Evolutionary conservation across 2,797 vertebrate genomes (phyloP).

Genomic region (Jordanella pulchra): DNA sequence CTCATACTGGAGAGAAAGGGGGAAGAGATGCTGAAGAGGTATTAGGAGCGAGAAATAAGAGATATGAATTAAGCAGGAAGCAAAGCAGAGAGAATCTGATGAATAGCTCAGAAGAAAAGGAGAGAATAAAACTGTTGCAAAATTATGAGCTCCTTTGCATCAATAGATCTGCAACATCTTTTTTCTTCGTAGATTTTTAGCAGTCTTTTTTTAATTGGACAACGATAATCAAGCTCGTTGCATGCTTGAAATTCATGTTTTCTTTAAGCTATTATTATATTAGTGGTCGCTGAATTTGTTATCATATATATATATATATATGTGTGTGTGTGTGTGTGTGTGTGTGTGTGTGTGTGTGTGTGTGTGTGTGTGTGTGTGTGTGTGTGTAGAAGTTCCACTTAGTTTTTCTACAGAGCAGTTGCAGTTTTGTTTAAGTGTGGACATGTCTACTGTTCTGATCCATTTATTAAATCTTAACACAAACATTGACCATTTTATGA

Average conservation of each 20-base stretch:
- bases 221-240: slow-evolving; percentile 3
- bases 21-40: slow-evolving; percentile 51
- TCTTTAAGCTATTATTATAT: neutral
- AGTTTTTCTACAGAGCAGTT: too few species aligned
- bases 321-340: too few species aligned
- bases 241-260: neutral
- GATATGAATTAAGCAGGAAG: slow-evolving; percentile 44
- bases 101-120: slow-evolving; percentile 36
- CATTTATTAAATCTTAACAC: neutral
- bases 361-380: too few species aligned
- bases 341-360: too few species aligned
- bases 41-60: slow-evolving; percentile 47
- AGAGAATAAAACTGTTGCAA: slow-evolving; percentile 29
- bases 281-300: neutral
- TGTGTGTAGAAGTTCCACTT: too few species aligned
- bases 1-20: slow-evolving; percentile 33
- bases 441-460: too few species aligned
- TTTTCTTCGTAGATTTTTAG: slow-evolving; percentile 2
- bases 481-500: neutral
- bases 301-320: neutral
- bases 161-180: slow-evolving; percentile 2
- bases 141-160: slow-evolving; percentile 45
- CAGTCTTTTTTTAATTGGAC: neutral
- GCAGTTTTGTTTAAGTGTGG: too few species aligned
- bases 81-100: slow-evolving; percentile 42